Evolutionary conservation across 2,797 vertebrate genomes (phyloP), one percentile per base, ranked within the genome.

Genomic region (Echeneis naucrates): DNA sequence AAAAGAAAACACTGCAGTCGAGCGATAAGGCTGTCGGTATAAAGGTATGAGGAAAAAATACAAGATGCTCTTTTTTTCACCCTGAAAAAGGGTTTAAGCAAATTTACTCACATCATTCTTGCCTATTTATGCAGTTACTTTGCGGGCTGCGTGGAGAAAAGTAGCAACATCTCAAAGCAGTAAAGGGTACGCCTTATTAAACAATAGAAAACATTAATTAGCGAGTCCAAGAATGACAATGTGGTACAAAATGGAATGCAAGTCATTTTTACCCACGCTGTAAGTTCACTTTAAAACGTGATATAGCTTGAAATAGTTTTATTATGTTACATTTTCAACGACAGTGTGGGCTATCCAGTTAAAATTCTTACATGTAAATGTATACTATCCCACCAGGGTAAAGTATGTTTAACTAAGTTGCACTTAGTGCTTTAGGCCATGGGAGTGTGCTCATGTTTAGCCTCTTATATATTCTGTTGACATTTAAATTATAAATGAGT

Each of bases 1-100:
- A 92, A 88, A 81, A 75, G 54, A 88, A 88, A 92, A 88, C 77
- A 83, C 94, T 95, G 95, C 93, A 89, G 81, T 72, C 66, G 42
- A 42, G 84, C 88, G 95, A 95, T 95, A 95, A 95, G 94, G 67
- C 52, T 60, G 52, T 16, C 21, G 23, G 69, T 65, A 78, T 83
- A 86, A 88, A 92, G 88, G 92, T 92, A 89, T 59, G 57, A 63
- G 55, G 58, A 67, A 78, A 79, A 60, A 81, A 51, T 50, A 81
- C 68, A 78, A 84, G 78, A 92, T 89, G 86, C 85, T 86, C 48
- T 86, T 88, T 85, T n/a, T 85, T 75, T 76, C 78, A 67, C 77
- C 66, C 64, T 80, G 71, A 83, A 81, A 75, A 75, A 66, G 21
- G 78, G 67, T 78, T 84, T 82, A 80, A 85, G 85, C 71, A 78